Percentiles rank a stretch among this genome's conserved stretches.
Conservation (phyloP, 2,113 vertebrate species). For the Apodemus speciosus region DNA sequence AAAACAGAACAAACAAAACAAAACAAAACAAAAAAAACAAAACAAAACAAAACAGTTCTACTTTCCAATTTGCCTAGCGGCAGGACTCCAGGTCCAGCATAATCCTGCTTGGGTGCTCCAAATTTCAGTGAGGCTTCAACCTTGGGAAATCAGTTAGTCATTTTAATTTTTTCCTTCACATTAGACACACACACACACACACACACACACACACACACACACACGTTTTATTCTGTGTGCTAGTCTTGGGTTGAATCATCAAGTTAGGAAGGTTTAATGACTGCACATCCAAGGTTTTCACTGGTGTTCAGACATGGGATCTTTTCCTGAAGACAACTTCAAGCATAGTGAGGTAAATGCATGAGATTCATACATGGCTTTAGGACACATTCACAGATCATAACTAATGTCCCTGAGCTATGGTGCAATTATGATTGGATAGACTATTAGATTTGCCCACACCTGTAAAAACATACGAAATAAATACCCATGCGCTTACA, state of each 20-base stretch:
- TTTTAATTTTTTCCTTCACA: slow-evolving; percentile 7
- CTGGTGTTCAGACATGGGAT: background rate
- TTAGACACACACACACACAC: background rate
- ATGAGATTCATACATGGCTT: background rate
- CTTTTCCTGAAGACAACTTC: slow-evolving; percentile 20
- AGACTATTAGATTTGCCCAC: slow-evolving; percentile 48
- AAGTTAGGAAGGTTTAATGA: background rate
- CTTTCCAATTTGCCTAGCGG: background rate
- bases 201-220: background rate
- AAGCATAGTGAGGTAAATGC: slow-evolving; percentile 15
- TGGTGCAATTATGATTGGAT: slow-evolving; percentile 48
- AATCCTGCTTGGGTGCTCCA: background rate
- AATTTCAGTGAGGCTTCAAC: background rate
- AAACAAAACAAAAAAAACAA: background rate
- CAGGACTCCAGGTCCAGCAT: background rate
- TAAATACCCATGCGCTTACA: slow-evolving; percentile 12
- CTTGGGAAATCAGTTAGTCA: background rate
- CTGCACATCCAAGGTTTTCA: background rate
- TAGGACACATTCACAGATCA: background rate
- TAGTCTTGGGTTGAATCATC: background rate
- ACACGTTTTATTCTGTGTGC: background rate
- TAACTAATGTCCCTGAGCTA: slow-evolving; percentile 49
- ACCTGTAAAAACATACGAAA: slow-evolving; percentile 45
- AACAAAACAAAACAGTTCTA: background rate
- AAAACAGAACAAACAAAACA: too few species aligned